Base-by-base conservation (phyloP, 2,113 vertebrate species). In the Vidua macroura region DNA sequence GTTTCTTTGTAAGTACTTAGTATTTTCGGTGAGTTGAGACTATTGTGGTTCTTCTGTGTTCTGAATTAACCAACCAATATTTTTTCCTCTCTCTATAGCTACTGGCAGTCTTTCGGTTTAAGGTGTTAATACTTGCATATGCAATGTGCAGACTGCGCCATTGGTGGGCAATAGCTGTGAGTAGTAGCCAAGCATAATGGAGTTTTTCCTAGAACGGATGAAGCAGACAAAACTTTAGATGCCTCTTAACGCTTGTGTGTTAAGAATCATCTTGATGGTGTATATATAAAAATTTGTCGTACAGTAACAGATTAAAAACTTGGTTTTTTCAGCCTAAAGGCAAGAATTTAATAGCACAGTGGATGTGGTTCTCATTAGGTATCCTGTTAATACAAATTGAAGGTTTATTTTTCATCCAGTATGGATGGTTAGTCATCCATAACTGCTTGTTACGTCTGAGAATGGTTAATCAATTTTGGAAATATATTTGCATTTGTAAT, bases 161-260 rank as follows among this genome's bases (percentile, higher is more conserved):
- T 86, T 99, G 99, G 99, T 99, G 99, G 99, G 98, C 98, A 72
- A 98, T 99, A 83, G 99, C 99, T 85, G 99, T 99, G 96, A 97
- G 99, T 99, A 39, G 94, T 58, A 72, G 93, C 63, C 88, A 91
- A 95, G 82, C 60, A 25, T 86, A 64, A 94, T 23, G 64, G 43
- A 90, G 60, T 94, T 93, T 68, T 39, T 74, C 72, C 37, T 75
- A n/a, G 81, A 82, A 46, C 67, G 89, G 49, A 43, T 85, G 30
- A 24, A 92, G 75, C n/a, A 70, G 79, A 87, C 62, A 30, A 43
- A 35, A 49, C n/a, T 88, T 78, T n/a, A 76, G 82, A 86, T 92
- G 62, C 27, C 31, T 88, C 83, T 91, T 94, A 84, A 75, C 6
- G 0, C 44, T 80, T 83, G 9, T 67, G 6, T 95, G 59, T 94